A percentile compares a stretch with the other conserved stretches of the same genome.
Evolutionary conservation across 2,888 invertebrate species (phyloP).

Genomic region (Lottia scabra): DNA sequence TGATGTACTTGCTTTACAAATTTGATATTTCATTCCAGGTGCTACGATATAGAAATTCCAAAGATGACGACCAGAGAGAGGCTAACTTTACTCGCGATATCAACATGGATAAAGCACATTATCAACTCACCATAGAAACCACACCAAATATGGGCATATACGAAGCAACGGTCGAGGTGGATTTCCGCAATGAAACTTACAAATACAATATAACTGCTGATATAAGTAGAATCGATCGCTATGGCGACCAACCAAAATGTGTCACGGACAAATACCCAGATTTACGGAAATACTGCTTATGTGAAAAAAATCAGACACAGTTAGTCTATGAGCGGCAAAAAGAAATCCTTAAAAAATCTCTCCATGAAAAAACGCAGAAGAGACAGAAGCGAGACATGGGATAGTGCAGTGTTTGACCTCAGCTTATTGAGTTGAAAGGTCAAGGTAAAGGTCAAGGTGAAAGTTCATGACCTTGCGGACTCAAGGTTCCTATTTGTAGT

Average conservation of each 20-base stretch:
- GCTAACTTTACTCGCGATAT: constrained; percentile 27
- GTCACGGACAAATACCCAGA: constrained; percentile 75
- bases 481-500: no score
- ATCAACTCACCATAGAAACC: constrained; percentile 60
- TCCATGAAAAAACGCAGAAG: no score
- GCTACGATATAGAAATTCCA: constrained; percentile 29
- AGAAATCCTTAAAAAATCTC: no score
- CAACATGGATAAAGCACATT: constrained; percentile 26
- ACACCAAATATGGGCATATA: constrained; percentile 50
- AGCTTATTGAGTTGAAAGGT: no score
- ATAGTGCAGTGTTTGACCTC: no score
- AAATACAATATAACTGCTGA: constrained; percentile 11
- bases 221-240: constrained; percentile 84
- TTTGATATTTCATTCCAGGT: constrained; percentile 24
- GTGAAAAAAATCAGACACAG: constrained; percentile 61
- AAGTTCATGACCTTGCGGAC: no score
- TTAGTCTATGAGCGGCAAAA: no score
- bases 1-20: neutral
- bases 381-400: no score
- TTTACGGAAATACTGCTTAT: constrained; percentile 87
- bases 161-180: constrained; percentile 54
- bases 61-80: constrained; percentile 27
- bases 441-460: no score
- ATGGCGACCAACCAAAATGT: constrained; percentile 85
- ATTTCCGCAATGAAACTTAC: constrained; percentile 29